Evolutionary conservation across 1,140 invertebrate species (phyloP).

Genomic region (Drosophila persimilis): DNA sequence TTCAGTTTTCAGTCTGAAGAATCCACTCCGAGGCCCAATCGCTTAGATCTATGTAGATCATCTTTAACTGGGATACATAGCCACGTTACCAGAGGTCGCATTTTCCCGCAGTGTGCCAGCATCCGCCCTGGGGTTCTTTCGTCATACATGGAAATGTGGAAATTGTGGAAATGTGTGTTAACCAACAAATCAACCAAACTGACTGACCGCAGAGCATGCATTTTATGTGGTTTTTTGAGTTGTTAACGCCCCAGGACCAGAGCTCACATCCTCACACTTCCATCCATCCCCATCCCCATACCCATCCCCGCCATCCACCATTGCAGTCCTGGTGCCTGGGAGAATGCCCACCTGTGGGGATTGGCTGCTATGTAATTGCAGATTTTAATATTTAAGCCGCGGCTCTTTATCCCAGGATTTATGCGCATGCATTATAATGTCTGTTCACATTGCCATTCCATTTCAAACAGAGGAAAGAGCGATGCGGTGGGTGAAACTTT

Average conservation of each 20-base stretch:
- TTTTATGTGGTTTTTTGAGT: slow-evolving; percentile 14
- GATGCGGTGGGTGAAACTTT: slow-evolving; percentile 36
- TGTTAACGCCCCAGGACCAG: slow-evolving; percentile 4
- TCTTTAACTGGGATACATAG: too few relatives aligned
- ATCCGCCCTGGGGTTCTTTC: too few relatives aligned
- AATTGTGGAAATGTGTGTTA: neutral
- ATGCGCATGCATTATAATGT: slow-evolving; percentile 71
- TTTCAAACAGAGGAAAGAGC: slow-evolving; percentile 1
- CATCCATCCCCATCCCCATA: too few relatives aligned
- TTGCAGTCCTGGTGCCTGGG: too few relatives aligned
- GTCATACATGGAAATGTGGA: too few relatives aligned
- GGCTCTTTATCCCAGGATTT: slow-evolving; percentile 66
- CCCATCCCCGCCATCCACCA: neutral
- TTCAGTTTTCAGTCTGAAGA: too few relatives aligned
- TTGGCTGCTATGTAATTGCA: slow-evolving; percentile 50
- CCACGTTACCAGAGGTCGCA: too few relatives aligned
- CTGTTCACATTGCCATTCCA: slow-evolving; percentile 20
- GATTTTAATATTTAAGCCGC: slow-evolving; percentile 72
- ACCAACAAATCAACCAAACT: slow-evolving; percentile 13
- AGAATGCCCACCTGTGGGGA: slow-evolving; percentile 5
- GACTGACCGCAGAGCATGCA: slow-evolving; percentile 17
- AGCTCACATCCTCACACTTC: neutral
- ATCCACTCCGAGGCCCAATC: too few relatives aligned
- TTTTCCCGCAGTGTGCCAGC: too few relatives aligned
- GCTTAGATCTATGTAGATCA: too few relatives aligned